phyloP scores from a whole-genome alignment of 2,888 invertebrate genomes.

The Aporophyla lueneburgensis region DNA sequence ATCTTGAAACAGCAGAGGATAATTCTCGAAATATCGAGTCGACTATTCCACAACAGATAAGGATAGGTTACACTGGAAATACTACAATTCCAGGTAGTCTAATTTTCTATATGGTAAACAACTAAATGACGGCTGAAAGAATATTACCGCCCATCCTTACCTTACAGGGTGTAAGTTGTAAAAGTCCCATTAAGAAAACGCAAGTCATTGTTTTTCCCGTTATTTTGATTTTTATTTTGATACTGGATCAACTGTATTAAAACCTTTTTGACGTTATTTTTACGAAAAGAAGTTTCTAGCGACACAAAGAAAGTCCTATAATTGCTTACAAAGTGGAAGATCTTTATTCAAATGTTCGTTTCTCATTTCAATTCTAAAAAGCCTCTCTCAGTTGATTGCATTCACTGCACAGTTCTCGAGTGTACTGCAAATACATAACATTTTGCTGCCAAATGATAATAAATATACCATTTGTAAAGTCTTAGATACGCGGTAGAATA shows the following conservation, averaged over 20 bases:
- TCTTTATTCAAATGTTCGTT: background rate
- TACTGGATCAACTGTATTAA: background rate
- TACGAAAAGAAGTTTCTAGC: too few relatives aligned
- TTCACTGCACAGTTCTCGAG: background rate
- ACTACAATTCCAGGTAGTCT: background rate
- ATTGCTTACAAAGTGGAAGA: background rate
- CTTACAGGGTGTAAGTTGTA: background rate
- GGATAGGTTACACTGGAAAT: background rate
- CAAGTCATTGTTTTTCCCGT: background rate
- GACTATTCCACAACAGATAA: background rate
- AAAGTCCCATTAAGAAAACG: background rate
- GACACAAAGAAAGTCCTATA: background rate
- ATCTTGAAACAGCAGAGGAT: background rate
- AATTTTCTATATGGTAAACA: background rate
- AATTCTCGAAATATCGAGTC: background rate
- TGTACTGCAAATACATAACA: background rate
- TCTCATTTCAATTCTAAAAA: background rate
- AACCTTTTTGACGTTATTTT: too few relatives aligned
- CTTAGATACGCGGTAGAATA: background rate
- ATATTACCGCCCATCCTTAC: background rate
- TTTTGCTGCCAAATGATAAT: background rate
- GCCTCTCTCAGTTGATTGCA: background rate
- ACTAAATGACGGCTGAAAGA: background rate
- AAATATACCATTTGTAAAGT: background rate
- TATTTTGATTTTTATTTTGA: background rate